These are phyloP conservation scores for Syncerus caffer DNA, from an alignment of 2,797 vertebrate genomes.

Conservation along the genomic window DNA sequence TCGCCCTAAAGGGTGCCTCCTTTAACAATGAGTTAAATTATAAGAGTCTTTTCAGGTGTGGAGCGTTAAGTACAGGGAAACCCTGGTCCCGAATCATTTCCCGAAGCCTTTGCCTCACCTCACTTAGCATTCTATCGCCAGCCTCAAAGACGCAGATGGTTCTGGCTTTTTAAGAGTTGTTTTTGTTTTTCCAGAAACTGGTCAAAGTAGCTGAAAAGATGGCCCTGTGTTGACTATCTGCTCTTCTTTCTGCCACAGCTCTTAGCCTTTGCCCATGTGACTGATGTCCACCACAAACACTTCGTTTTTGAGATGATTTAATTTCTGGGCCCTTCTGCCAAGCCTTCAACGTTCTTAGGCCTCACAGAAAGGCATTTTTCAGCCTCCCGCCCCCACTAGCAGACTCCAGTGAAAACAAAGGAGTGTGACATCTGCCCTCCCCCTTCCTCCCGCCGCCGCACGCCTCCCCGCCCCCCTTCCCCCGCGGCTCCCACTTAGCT, in stretches of 20 bases:
- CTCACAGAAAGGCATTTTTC: constrained; percentile 68
- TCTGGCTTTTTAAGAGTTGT: not conserved
- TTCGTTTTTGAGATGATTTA: constrained; percentile 47
- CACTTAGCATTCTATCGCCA: not conserved
- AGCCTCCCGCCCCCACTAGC: constrained; percentile 59
- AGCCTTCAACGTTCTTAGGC: not conserved
- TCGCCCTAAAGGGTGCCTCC: not conserved
- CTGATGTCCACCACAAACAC: constrained; percentile 42
- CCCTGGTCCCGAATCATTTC: not conserved
- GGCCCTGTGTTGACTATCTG: constrained; percentile 58
- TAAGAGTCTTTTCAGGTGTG: not conserved
- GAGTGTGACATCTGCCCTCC: constrained; percentile 77
- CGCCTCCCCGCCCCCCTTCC: constrained; percentile 45
- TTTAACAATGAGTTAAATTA: not conserved
- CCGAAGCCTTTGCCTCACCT: not conserved
- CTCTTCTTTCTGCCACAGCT: constrained; percentile 38
- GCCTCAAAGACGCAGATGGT: not conserved
- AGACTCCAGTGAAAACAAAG: constrained; percentile 81
- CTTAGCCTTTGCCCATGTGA: constrained; percentile 63
- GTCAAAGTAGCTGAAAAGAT: not conserved
- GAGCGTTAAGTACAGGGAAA: not conserved
- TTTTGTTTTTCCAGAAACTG: constrained; percentile 3
- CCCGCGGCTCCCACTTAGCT: not conserved
- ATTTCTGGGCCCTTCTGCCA: constrained; percentile 17
- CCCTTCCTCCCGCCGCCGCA: constrained; percentile 51